Evolutionary conservation across 2,797 vertebrate genomes (phyloP), one percentile per base, ranked within the genome.

Genomic region (Pelobates cultripes): DNA sequence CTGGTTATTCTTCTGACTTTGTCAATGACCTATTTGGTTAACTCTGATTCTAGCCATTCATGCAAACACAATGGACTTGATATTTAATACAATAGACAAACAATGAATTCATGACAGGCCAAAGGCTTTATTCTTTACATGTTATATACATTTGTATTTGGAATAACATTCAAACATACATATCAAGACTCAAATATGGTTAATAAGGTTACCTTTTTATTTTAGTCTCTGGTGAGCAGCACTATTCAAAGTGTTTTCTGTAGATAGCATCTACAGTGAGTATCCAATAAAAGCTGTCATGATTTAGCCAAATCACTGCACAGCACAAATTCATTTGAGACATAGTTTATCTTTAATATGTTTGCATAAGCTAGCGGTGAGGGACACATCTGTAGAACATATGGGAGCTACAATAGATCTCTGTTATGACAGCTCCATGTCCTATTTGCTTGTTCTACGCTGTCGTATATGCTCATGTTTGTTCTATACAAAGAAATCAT

Each of bases 331-430:
- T 51, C 43, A 63, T 63, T 2, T 47, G 77, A 72, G 57, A 72
- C 57, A 79, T 66, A 79, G 66, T 79, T 70, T 70, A 79, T 73
- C 43, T 47, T 43, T 66, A 63, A 66, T 79, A 53, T 79, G 77
- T 79, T 79, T 72, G 60, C 77, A 70, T 42, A 79, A 9, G 70
- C 60, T 73, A 51, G 17, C 40, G 63, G 57, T 28, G 43, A 17
- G 43, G 57, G 60, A 73, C 40, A 42, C 77, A 79, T 79, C 77
- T 79, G 77, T 47, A 73, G n/a, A 79, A 72, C 77, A 79, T 73
- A 79, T 79, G 77, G 70, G 60, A 79, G 70, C 77, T 61, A 69
- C 64, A 70, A 43, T 17, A 63, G 17, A 71, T 66, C 28, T 13
- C 44, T 42, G 69, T 53, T 73, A 14, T 73, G 70, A 78, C 76